These are phyloP conservation scores for Bos indicus DNA, from an alignment of 2,113 vertebrate genomes.

Conservation along the genomic window DNA sequence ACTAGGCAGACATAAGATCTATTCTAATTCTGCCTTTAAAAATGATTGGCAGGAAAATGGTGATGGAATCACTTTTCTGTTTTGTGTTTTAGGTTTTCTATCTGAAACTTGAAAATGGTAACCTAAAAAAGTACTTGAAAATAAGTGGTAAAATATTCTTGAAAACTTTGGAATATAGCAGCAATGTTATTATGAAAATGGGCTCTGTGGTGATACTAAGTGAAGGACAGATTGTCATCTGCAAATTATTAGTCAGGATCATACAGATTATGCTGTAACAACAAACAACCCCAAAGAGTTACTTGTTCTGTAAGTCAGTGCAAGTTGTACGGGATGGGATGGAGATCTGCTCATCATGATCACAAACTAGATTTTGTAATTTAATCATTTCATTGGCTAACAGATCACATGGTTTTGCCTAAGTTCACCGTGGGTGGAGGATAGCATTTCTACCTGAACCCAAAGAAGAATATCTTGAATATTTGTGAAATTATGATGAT, in stretches of 20 bases:
- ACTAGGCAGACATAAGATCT: neutral
- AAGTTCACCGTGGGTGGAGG: neutral
- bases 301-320: neutral
- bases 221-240: neutral
- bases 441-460: neutral
- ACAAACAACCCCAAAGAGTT: neutral
- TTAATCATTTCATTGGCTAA: neutral
- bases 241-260: neutral
- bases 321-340: neutral
- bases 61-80: neutral
- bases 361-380: neutral
- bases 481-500: neutral
- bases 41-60: neutral
- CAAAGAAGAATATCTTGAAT: neutral
- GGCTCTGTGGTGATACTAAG: neutral
- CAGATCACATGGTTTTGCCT: neutral
- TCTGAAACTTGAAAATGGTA: neutral
- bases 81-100: neutral
- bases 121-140: neutral
- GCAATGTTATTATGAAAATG: neutral
- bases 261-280: neutral
- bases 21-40: slow-evolving; percentile 1
- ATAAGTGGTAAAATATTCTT: neutral
- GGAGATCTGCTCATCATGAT: neutral
- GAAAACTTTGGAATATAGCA: neutral